Conservation (phyloP, 2,113 vertebrate genomes). For the Hydrolagus affinis region DNA sequence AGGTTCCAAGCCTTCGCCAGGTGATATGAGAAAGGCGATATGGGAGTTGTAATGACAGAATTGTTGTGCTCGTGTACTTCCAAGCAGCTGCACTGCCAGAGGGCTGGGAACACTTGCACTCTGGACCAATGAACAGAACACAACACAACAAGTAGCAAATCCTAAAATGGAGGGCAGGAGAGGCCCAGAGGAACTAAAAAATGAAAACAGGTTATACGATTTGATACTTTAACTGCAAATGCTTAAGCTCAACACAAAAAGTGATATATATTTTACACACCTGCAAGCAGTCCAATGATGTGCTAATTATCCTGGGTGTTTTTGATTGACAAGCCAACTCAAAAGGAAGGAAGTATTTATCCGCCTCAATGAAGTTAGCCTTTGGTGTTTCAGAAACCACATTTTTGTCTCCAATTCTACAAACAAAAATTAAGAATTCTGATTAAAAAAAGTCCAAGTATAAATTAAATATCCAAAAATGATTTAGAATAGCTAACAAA, state of each 20-base stretch:
- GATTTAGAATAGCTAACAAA: background rate
- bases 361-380: slow-evolving; percentile 92
- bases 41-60: background rate
- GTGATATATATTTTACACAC: slow-evolving; percentile 44
- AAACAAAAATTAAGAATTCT: too few species aligned
- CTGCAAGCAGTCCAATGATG: slow-evolving; percentile 91
- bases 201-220: background rate
- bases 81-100: background rate
- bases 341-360: slow-evolving; percentile 92
- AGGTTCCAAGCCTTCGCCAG: background rate
- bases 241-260: background rate
- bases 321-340: slow-evolving; percentile 95
- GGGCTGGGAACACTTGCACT: background rate
- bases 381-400: slow-evolving; percentile 61
- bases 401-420: slow-evolving; percentile 22
- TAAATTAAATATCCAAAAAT: background rate
- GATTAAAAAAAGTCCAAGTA: background rate
- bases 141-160: background rate
- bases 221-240: background rate
- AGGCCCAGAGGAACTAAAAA: background rate
- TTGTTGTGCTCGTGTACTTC: background rate
- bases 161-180: background rate
- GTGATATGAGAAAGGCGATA: background rate
- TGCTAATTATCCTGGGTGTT: slow-evolving; percentile 88
- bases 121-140: background rate